A percentile compares a stretch with the other conserved stretches of the same genome.
These are phyloP conservation scores for Vultur gryphus DNA, from an alignment of 2,797 vertebrate species.

Conservation along the genomic window DNA sequence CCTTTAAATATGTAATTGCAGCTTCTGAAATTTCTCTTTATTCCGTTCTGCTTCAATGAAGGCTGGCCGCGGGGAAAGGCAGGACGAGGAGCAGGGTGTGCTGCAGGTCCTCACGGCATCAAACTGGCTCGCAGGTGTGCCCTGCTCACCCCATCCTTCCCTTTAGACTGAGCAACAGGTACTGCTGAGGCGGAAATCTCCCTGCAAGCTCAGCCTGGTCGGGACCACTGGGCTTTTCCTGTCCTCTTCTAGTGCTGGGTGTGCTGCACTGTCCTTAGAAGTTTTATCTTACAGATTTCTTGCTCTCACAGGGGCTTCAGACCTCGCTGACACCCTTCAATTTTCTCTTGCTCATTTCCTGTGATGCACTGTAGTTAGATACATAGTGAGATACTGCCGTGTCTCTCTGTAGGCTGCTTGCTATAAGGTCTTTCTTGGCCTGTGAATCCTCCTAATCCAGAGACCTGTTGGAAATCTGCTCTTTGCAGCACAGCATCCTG, in stretches of 20 bases:
- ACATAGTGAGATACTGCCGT: accelerated
- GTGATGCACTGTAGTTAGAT: accelerated
- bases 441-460: background rate
- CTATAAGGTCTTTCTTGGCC: background rate
- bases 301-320: background rate
- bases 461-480: background rate
- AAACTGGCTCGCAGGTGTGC: background rate
- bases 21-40: background rate
- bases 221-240: background rate
- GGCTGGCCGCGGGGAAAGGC: background rate
- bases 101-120: background rate
- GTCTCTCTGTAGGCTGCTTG: background rate
- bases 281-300: background rate
- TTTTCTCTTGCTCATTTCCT: background rate
- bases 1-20: background rate
- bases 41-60: background rate
- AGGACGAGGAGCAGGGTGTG: background rate
- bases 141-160: background rate
- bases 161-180: background rate
- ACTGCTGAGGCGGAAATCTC: accelerated
- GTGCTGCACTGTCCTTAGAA: background rate
- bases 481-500: background rate
- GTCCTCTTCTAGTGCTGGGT: background rate
- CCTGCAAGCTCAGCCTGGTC: accelerated
- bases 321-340: background rate